Conservation (phyloP, 2,113 vertebrate species). For the Mobula birostris region DNA sequence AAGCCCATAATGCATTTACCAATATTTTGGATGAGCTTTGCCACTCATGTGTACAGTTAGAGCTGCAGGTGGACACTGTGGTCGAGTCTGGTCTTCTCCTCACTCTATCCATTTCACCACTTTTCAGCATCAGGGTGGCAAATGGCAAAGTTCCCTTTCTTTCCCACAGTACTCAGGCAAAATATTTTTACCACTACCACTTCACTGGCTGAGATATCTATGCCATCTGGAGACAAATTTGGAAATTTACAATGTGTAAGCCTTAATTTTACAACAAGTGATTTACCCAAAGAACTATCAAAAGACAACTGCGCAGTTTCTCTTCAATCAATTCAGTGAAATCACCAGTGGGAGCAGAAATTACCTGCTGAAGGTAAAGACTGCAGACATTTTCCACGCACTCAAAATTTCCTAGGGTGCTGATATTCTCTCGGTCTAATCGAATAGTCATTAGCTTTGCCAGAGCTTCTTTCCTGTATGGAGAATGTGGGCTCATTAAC, state of each 20-base stretch:
- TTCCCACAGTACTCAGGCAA: not conserved
- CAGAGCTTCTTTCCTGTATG: not conserved
- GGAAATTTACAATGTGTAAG: not conserved
- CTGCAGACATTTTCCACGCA: not conserved
- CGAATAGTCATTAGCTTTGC: constrained; percentile 4
- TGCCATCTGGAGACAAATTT: not conserved
- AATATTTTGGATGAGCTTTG: not conserved
- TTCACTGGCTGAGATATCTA: not conserved
- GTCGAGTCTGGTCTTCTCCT: not conserved
- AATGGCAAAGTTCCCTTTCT: not conserved
- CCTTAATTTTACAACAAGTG: not conserved
- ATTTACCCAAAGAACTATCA: not conserved
- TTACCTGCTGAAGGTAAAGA: constrained; percentile 33
- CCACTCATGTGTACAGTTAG: not conserved
- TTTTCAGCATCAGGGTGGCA: not conserved
- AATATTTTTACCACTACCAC: not conserved
- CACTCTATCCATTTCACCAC: not conserved
- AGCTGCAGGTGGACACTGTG: not conserved
- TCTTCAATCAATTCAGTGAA: not conserved
- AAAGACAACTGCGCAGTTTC: not conserved
- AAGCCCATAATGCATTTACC: not conserved
- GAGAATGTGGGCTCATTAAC: not conserved
- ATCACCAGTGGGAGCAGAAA: not conserved
- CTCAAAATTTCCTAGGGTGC: not conserved
- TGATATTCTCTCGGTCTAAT: constrained; percentile 2